Evolutionary conservation across 2,797 vertebrate species (phyloP), one percentile per base, ranked within the genome.

Genomic region (Simalia tracyae): DNA sequence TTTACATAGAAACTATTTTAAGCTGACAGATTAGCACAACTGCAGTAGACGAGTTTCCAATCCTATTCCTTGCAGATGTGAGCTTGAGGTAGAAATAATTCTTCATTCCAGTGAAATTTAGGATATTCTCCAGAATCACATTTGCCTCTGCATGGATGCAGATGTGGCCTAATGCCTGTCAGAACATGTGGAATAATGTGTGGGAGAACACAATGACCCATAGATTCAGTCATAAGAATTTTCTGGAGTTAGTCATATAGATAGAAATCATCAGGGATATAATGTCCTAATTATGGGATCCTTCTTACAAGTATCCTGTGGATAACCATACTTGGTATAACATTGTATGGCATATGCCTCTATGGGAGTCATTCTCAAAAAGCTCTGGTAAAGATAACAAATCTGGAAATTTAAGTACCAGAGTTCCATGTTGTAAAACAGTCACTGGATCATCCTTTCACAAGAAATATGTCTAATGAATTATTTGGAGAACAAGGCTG

Each of bases 11-110:
- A 84, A 54, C 76, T 88, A 61, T 86, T 86, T 92, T 95, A 96
- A 88, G 57, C 68, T 87, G 54, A 93, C 93, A 94, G 95, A 96
- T 90, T 93, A 97, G 96, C 95, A 96, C 94, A 97, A 95, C 3
- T 72, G 24, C 50, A 93, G 93, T 3, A 92, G 94, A 91, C 86
- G 56, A 93, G 94, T 94, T 96, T 93, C 90, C 57, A 96, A 11
- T 68, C 89, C 95, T 93, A 60, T 91, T n/a, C n/a, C 95, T n/a
- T 84, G n/a, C 12, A 10, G 22, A 31, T 57, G 11, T 14, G 22
- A 42, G 81, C 26, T 56, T 87, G 92, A 59, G 61, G 63, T 81
- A 28, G n/a, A 31, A 6, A 0, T 9, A 10, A 64, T 56, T 50
- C 57, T 88, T 88, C 14, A 56, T 88, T 56, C 66, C 68, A 56